Conservation (phyloP, 2,888 invertebrate species). For the Balanococcus diminutus region DNA sequence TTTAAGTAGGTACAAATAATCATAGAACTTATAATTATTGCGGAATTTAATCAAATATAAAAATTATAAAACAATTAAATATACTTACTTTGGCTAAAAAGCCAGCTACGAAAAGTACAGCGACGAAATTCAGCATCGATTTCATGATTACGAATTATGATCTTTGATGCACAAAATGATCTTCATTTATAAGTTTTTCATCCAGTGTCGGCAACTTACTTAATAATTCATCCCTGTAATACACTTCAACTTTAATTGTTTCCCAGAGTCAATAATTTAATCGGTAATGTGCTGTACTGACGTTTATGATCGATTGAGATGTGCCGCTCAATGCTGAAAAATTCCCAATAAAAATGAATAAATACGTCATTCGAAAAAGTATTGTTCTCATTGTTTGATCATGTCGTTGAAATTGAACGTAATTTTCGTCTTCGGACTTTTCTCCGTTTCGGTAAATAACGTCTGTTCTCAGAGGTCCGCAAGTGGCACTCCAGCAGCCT, state of each 20-base stretch:
- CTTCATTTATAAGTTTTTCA: neutral
- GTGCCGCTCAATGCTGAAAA: neutral
- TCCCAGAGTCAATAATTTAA: neutral
- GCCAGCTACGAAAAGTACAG: neutral
- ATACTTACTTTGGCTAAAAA: neutral
- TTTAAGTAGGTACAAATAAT: neutral
- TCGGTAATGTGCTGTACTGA: neutral
- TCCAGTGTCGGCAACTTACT: neutral
- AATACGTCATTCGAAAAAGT: neutral
- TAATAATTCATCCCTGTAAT: neutral
- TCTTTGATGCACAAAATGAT: neutral
- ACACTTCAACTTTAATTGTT: neutral
- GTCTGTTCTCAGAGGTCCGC: neutral
- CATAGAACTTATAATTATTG: neutral
- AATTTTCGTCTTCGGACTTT: neutral
- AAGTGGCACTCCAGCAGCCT: neutral
- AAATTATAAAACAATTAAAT: neutral
- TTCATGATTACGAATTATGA: neutral
- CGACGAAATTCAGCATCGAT: neutral
- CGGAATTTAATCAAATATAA: neutral
- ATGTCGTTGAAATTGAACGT: slow-evolving; percentile 32
- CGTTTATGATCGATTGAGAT: neutral
- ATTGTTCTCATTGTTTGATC: neutral
- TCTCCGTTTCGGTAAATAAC: slow-evolving; percentile 16
- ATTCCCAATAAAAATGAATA: neutral